Base-by-base conservation (phyloP, 2,888 invertebrate species). In the Ennomos quercinarius region DNA sequence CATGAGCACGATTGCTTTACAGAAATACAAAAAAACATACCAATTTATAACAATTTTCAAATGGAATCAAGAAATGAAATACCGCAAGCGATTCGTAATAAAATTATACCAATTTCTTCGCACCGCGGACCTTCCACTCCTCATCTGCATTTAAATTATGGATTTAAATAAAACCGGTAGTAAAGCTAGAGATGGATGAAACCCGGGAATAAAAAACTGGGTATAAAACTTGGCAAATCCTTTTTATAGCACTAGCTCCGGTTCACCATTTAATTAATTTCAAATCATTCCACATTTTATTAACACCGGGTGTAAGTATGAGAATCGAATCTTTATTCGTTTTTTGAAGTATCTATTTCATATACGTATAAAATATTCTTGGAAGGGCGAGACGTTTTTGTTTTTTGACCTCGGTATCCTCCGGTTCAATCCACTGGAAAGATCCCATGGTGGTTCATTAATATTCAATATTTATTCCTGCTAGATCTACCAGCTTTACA, bases 101-200 rank as follows among this genome's bases (percentile, higher is more conserved):
- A 51, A 51, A 61, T 61, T 61, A 56, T 47, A 47, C 42, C 60
- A 56, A 51, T 61, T 61, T 43, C 54, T 61, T 51, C 47, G 47
- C 55, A 58, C 57, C 60, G 45, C 59, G 57, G 58, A 57, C 70
- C 55, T 63, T 63, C 70, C 80, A 27, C 40, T 51, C 13, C 59
- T 84, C 84, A 87, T 87, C 86, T 87, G 80, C 86, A 87, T 87
- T 84, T 84, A 86, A 82, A 87, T 87, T 83, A 86, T 84, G 84
- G 82, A 83, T 84, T 86, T 84, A 83, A 87, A 83, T 86, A 84
- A 86, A 80, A 80, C 72, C 66, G 62, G 67, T 72, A 75, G 76
- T 77, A 76, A 83, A 83, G 80, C 74, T 73, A 76, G 71, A 74
- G 70, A 51, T 55, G 71, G 71, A 70, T 68, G 64, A 71, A 74